phyloP scores from a whole-genome alignment of 2,113 vertebrate genomes.

The Triplophysa siluroides region DNA sequence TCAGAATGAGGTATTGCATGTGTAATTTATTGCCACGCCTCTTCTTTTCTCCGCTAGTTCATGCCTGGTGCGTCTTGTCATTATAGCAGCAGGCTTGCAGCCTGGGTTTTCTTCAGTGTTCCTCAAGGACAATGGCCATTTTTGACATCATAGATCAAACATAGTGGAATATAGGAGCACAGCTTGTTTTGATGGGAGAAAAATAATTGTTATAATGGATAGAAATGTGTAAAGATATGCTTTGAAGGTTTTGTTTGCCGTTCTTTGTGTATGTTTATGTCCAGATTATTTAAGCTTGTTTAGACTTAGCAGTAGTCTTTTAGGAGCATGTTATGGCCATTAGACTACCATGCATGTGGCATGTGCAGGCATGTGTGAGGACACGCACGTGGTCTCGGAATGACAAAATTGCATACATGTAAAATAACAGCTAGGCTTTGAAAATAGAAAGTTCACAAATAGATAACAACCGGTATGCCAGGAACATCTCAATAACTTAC shows the following conservation, averaged over 20 bases:
- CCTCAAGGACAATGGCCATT: constrained; percentile 47
- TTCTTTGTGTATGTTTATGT: background rate
- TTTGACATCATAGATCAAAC: constrained; percentile 42
- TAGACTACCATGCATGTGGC: constrained; percentile 7
- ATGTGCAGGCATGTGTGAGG: background rate
- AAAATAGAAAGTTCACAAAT: no score
- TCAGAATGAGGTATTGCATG: constrained; percentile 14
- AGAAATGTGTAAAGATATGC: no score
- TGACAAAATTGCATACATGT: constrained; percentile 31
- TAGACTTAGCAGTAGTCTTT: background rate
- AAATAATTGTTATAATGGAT: no score
- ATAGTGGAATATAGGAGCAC: constrained; percentile 22
- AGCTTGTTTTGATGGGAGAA: background rate
- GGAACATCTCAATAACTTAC: no score
- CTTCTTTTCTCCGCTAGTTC: constrained; percentile 6
- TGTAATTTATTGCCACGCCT: constrained; percentile 17
- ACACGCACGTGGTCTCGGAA: constrained; percentile 18
- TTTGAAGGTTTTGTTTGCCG: background rate
- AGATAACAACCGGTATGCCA: no score
- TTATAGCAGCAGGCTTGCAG: background rate
- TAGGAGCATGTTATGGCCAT: background rate
- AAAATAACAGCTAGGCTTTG: background rate
- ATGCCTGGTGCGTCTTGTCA: constrained; percentile 27
- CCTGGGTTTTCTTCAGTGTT: constrained; percentile 31
- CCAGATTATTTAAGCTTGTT: background rate